Evolutionary conservation across 2,113 vertebrate species (phyloP), one percentile per base, ranked within the genome.

Genomic region (Pantherophis guttatus): DNA sequence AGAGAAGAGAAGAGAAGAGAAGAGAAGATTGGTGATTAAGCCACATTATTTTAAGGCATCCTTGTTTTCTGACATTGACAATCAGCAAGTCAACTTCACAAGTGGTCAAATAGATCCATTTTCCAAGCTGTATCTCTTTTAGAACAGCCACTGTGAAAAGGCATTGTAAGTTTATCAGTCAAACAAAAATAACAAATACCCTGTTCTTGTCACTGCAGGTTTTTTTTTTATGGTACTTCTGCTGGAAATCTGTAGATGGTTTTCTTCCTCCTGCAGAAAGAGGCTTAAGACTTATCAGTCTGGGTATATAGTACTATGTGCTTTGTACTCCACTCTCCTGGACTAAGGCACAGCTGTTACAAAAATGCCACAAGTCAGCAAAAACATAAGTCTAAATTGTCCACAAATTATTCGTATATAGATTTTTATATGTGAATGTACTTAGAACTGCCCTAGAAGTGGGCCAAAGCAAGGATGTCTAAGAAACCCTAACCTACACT

Each of bases 381-480:
- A 2, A 94, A 97, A 95, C 10, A 2, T 33, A 94, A 0, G 62
- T 3, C 50, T 95, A 93, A 94, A 95, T 94, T 95, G 96, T 95
- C 91, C 0, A 94, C 94, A 92, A 96, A 94, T 94, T 93, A 92
- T 96, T 94, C 94, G 92, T 95, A 94, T 93, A 17, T 95, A 94
- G 94, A 89, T 90, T 33, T 94, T 94, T 95, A 95, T 95, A 96
- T 97, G 95, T 91, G 90, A 95, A 96, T 21, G 92, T 90, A 91
- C 97, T 96, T 95, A 97, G 93, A 97, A 97, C 94, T 93, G 93
- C 96, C 95, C 94, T 94, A 96, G 96, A 96, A 96, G 95, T 95
- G 95, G 95, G 93, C 95, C 94, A 96, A 96, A 95, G 95, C 92
- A 96, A 96, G 95, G 33, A 39, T 39, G 75, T 9, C 17, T 81